Evolutionary conservation across 2,113 vertebrate species (phyloP), one percentile per base, ranked within the genome.

Genomic region (Noturus placidus): DNA sequence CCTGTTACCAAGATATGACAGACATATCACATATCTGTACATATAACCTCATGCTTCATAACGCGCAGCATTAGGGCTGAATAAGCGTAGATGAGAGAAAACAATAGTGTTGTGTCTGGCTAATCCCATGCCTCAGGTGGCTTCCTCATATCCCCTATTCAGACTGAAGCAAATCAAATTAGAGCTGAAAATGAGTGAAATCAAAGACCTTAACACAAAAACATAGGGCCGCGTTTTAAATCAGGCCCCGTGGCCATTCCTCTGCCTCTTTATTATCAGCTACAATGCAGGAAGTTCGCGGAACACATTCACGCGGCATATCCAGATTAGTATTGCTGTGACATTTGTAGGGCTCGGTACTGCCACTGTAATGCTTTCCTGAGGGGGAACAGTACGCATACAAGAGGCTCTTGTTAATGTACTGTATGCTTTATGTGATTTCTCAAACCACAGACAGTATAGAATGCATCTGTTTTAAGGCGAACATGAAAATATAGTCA

Each of bases 171-270:
- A 95, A 95, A 96, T 96, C 94, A 95, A 94, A 95, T 95, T 95
- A 96, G 93, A 92, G 35, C 91, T 93, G 94, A 95, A 95, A 94
- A 94, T 94, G 95, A 93, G 93, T 94, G 94, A 95, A 95, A 95
- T 94, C 93, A 92, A 94, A 95, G 94, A 93, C 93, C 93, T 94
- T 92, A 93, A 95, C 94, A 93, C 92, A 93, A 94, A 90, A 91
- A 88, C 77, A 86, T 38, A 69, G 72, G 89, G 92, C 92, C 92
- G 88, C 93, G 92, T 93, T 94, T 93, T 93, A 94, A 95, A 95
- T 93, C 93, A 92, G 93, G 94, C 94, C 94, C 94, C 91, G 92
- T 92, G 94, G 94, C 93, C 94, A 94, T 95, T 84, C 81, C 77
- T 82, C 92, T 91, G 92, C 90, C 92, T 92, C 74, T 94, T 94